These are phyloP conservation scores for Parambassis ranga DNA, from an alignment of 2,797 vertebrate species.

Conservation along the genomic window DNA sequence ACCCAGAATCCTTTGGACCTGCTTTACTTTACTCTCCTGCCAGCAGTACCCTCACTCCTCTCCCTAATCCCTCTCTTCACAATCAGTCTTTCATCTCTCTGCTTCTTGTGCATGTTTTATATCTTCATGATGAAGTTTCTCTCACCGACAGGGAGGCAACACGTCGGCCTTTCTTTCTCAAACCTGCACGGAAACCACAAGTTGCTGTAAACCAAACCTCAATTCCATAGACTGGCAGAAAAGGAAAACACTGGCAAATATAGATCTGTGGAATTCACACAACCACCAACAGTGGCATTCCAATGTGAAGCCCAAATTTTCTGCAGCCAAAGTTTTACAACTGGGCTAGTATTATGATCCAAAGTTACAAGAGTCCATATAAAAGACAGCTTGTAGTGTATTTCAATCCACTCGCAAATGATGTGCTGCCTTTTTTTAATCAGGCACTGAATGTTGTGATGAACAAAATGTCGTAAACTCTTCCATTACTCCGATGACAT, in stretches of 20 bases:
- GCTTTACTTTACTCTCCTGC: background rate
- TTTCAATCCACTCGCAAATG: conserved; percentile 7
- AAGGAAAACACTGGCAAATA: conserved; percentile 37
- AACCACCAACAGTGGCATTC: conserved; percentile 52
- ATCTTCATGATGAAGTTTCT: background rate
- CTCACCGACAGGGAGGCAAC: background rate
- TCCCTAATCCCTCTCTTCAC: background rate
- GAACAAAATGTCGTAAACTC: conserved; percentile 35
- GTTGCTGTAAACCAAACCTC: conserved; percentile 37
- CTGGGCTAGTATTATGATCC: conserved; percentile 40
- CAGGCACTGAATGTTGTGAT: conserved; percentile 24
- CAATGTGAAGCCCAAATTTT: conserved; percentile 31
- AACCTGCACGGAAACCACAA: conserved; percentile 8
- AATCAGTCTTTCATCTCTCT: background rate
- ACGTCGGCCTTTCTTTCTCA: conserved; percentile 13
- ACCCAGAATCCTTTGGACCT: background rate
- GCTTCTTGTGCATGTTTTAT: background rate
- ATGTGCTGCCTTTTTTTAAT: conserved; percentile 28
- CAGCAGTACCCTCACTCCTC: background rate
- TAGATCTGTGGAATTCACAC: conserved; percentile 47
- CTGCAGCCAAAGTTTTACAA: conserved; percentile 45
- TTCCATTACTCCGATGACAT: conserved; percentile 42
- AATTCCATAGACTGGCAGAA: conserved; percentile 20
- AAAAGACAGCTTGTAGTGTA: conserved; percentile 6
- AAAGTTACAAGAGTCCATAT: conserved; percentile 34